Evolutionary conservation across 2,888 invertebrate genomes (phyloP).

Genomic region (Patella ulyssiponensis): DNA sequence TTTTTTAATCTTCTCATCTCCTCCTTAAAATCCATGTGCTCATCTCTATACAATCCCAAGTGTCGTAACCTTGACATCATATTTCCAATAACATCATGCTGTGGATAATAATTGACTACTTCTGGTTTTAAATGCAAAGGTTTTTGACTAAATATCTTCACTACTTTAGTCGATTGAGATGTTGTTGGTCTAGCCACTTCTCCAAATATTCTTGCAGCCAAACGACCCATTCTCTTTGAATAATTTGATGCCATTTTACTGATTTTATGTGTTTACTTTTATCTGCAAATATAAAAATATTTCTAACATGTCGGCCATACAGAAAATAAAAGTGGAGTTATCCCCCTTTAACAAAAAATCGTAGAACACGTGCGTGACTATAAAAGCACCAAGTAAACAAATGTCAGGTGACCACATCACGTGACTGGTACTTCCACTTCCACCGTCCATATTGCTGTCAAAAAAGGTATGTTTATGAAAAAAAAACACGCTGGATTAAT

Average conservation of each 20-base stretch:
- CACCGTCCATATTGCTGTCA: too few relatives aligned
- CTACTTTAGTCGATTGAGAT: constrained; percentile 74
- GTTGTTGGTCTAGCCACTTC: constrained; percentile 87
- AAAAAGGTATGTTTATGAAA: too few relatives aligned
- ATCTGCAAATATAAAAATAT: too few relatives aligned
- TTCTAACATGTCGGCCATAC: too few relatives aligned
- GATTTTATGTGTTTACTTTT: neutral
- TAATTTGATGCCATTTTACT: constrained; percentile 77
- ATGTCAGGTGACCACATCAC: too few relatives aligned
- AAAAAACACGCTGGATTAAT: too few relatives aligned
- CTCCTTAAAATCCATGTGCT: constrained; percentile 68
- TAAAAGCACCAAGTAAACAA: too few relatives aligned
- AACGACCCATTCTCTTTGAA: constrained; percentile 86
- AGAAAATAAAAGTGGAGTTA: too few relatives aligned
- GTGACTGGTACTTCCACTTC: too few relatives aligned
- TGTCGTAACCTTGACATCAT: constrained; percentile 77
- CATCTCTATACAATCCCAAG: constrained; percentile 69
- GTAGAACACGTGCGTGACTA: too few relatives aligned
- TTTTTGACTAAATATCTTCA: constrained; percentile 82
- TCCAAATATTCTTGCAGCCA: constrained; percentile 90
- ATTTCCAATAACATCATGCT: constrained; percentile 83
- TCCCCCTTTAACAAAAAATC: too few relatives aligned
- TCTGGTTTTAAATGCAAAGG: constrained; percentile 83
- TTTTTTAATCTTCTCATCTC: constrained; percentile 62
- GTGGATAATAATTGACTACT: constrained; percentile 88